phyloP scores from a whole-genome alignment of 2,888 invertebrate genomes.

The Apamea anceps region DNA sequence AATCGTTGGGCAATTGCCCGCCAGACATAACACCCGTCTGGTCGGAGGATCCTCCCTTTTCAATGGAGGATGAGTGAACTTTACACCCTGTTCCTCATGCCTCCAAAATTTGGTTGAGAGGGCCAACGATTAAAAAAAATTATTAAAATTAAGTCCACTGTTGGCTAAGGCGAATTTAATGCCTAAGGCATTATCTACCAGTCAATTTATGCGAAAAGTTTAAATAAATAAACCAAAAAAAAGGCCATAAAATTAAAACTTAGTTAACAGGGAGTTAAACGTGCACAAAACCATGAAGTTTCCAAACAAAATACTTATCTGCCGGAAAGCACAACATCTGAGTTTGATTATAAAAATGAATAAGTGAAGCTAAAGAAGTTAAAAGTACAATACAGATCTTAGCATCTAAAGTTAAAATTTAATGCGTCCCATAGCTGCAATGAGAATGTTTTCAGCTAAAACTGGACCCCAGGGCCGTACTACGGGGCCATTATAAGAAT shows the following conservation, averaged over 20 bases:
- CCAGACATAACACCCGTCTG: too few species aligned
- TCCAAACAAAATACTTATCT: constrained; percentile 2
- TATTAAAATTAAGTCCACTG: too few species aligned
- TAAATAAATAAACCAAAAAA: too few species aligned
- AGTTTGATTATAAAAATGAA: constrained; percentile 68
- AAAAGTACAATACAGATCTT: constrained; percentile 75
- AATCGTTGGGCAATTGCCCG: too few species aligned
- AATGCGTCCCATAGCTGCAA: constrained; percentile 86
- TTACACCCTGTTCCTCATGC: too few species aligned
- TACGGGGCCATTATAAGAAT: constrained; percentile 82
- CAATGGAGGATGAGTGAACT: too few species aligned
- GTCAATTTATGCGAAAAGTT: too few species aligned
- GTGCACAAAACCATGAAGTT: constrained; percentile 8
- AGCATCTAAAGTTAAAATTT: constrained; percentile 82
- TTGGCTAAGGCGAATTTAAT: too few species aligned
- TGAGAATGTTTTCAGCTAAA: constrained; percentile 83
- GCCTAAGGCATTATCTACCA: too few species aligned
- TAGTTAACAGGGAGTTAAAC: background rate
- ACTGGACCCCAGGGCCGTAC: constrained; percentile 82
- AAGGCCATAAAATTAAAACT: background rate
- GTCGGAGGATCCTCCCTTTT: too few species aligned
- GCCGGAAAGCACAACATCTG: constrained; percentile 12
- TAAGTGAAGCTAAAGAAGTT: constrained; percentile 71
- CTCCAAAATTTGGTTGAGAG: too few species aligned
- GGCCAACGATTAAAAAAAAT: too few species aligned